Conservation (phyloP, 2,113 vertebrate species). For the Chaetorhynchus papuensis region DNA sequence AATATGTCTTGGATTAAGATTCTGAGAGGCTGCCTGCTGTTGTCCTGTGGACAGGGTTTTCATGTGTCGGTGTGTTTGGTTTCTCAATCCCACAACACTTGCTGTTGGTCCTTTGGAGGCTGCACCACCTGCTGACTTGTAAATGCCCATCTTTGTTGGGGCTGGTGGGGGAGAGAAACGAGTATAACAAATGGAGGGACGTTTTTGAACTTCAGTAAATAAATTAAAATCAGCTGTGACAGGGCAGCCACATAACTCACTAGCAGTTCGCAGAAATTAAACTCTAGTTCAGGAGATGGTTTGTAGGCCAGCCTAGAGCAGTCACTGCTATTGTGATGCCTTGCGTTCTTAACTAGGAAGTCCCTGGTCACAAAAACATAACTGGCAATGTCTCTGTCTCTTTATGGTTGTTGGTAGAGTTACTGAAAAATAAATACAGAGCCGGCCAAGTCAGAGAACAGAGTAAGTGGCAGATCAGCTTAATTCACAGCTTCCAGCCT, state of each 20-base stretch:
- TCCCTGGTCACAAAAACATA: background rate
- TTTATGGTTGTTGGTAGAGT: background rate
- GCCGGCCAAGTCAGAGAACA: background rate
- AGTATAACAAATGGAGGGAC: background rate
- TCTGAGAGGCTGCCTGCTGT: background rate
- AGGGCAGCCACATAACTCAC: background rate
- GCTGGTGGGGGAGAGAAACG: background rate
- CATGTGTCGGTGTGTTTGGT: background rate
- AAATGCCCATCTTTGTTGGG: background rate
- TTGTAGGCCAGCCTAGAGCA: background rate
- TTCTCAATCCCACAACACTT: background rate
- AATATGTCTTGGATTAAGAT: background rate
- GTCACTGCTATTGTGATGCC: background rate
- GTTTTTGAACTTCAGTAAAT: background rate
- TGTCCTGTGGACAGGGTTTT: background rate
- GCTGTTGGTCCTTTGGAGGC: background rate
- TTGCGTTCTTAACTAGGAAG: background rate
- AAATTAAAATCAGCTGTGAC: background rate
- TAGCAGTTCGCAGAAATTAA: background rate
- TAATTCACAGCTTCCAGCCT: background rate
- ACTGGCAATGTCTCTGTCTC: background rate
- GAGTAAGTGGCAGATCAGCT: background rate
- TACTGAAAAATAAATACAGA: background rate
- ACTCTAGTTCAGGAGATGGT: background rate
- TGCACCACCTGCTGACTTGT: background rate